Evolutionary conservation across 2,797 vertebrate species (phyloP).

Genomic region (Corythornis leucogaster): DNA sequence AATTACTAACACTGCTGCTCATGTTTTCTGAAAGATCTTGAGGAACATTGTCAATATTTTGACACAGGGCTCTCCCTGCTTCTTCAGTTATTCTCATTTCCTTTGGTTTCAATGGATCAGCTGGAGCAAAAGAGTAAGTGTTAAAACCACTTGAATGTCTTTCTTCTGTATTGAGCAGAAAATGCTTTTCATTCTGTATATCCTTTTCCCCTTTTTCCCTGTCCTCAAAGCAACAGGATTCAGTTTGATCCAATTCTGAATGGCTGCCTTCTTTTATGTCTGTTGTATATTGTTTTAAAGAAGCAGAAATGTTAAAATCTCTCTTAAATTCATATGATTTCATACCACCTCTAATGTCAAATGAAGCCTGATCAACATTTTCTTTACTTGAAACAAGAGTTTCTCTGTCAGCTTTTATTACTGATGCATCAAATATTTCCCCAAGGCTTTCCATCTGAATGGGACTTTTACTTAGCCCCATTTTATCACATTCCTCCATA

Average conservation of each 20-base stretch:
- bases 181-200: not conserved
- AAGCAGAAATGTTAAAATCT: conserved; percentile 6
- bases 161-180: not conserved
- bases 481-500: not conserved
- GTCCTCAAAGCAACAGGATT: not conserved
- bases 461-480: conserved; percentile 45
- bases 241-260: not conserved
- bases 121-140: not conserved
- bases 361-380: not conserved
- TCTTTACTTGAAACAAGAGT: not conserved
- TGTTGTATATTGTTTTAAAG: conserved; percentile 44
- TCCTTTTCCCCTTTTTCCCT: not conserved
- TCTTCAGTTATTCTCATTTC: not conserved
- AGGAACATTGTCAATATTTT: not conserved
- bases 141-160: not conserved
- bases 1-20: not conserved
- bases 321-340: not conserved
- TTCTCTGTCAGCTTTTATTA: conserved; percentile 30
- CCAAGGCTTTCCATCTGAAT: conserved; percentile 70
- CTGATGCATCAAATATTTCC: conserved; percentile 73
- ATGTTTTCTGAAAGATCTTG: not conserved
- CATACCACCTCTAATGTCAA: not conserved
- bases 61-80: not conserved
- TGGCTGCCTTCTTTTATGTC: not conserved
- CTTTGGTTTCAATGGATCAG: not conserved